Conservation (phyloP, 2,888 invertebrate genomes). For the Cheilosia impressa region DNA sequence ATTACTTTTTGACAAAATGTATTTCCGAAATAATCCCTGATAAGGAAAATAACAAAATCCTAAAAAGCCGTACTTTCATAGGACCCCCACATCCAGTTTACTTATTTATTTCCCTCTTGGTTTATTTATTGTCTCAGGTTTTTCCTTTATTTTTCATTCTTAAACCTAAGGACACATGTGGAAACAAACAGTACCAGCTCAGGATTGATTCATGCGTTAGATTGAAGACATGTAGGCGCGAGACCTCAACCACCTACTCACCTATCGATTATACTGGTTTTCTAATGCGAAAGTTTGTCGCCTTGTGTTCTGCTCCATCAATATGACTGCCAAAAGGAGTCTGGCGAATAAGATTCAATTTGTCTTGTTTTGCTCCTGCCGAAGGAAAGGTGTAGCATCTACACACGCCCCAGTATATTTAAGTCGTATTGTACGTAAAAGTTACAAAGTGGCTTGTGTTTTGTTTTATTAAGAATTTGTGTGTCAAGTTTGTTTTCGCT, state of each 20-base stretch:
- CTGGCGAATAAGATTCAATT: constrained; percentile 16
- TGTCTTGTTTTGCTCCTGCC: constrained; percentile 19
- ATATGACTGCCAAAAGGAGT: neutral
- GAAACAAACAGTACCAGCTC: neutral
- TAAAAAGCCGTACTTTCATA: neutral
- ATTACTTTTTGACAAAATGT: too few species aligned
- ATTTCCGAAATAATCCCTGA: too few species aligned
- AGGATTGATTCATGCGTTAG: constrained; percentile 1
- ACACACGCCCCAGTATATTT: neutral
- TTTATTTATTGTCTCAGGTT: neutral
- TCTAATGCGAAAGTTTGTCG: constrained; percentile 17
- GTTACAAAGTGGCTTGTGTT: constrained; percentile 27
- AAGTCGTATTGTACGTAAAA: constrained; percentile 22
- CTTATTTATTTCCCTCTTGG: neutral
- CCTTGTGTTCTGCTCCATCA: neutral
- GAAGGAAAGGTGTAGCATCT: constrained; percentile 10
- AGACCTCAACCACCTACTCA: neutral
- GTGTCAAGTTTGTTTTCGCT: constrained; percentile 9
- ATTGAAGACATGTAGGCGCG: neutral
- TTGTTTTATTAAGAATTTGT: constrained; percentile 37
- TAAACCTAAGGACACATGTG: neutral
- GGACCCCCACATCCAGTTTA: neutral
- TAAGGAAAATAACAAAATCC: neutral
- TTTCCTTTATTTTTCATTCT: neutral
- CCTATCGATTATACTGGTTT: constrained; percentile 55